These are phyloP conservation scores for Villa cingulata DNA, from an alignment of 2,888 invertebrate genomes.

Conservation along the genomic window DNA sequence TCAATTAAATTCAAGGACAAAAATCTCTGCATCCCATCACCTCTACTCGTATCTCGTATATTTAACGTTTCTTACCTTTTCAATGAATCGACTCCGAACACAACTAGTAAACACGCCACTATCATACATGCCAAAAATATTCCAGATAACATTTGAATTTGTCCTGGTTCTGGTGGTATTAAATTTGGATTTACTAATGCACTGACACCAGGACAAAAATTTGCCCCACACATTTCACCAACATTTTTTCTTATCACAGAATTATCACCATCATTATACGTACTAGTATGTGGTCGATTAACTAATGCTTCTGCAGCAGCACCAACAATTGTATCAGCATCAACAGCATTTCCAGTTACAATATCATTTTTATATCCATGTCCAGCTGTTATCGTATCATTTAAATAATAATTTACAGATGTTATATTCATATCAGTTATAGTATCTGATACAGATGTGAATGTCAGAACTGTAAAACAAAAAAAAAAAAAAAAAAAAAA, in stretches of 20 bases:
- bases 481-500: neutral
- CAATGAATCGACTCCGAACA: conserved; percentile 67
- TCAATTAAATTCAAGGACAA: too few species aligned
- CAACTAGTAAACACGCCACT: conserved; percentile 57
- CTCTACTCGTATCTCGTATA: too few species aligned
- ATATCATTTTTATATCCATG: too few species aligned
- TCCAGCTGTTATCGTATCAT: too few species aligned
- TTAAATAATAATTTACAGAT: too few species aligned
- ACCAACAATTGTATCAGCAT: neutral
- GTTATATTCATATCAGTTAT: neutral
- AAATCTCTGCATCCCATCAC: too few species aligned
- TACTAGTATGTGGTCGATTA: too few species aligned
- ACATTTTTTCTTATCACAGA: conserved; percentile 36
- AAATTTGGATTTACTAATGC: conserved; percentile 50
- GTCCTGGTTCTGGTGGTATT: conserved; percentile 52
- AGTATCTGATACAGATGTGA: neutral
- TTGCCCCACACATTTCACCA: conserved; percentile 54
- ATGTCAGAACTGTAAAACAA: neutral
- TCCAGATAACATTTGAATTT: conserved; percentile 65
- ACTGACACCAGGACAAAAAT: conserved; percentile 51
- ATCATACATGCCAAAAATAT: conserved; percentile 72
- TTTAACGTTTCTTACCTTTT: too few species aligned
- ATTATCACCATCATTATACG: conserved; percentile 23
- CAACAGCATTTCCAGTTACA: too few species aligned
- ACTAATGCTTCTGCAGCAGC: too few species aligned